Evolutionary conservation across 1,140 invertebrate species (phyloP).

Genomic region (Brachionus asplanchnoidis): DNA sequence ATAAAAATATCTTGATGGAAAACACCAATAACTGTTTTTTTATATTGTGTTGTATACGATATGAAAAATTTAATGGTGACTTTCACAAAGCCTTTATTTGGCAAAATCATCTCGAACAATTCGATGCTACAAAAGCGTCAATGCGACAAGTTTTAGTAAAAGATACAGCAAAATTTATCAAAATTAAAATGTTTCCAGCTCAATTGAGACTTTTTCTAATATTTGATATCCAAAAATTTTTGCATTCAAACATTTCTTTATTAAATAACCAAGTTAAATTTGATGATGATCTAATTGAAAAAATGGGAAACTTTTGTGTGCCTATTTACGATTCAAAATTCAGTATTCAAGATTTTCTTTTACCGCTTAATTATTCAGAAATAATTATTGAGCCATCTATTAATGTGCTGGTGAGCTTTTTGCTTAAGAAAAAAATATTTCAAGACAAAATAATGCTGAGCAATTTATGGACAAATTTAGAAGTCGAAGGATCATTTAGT

Average conservation of each 20-base stretch:
- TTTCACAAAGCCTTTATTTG: not conserved
- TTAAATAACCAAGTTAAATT: not conserved
- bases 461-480: not conserved
- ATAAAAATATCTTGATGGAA: not conserved
- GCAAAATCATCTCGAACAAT: not conserved
- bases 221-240: constrained; percentile 3
- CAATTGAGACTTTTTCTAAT: not conserved
- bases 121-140: not conserved
- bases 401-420: not conserved
- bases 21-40: not conserved
- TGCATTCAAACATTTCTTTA: not conserved
- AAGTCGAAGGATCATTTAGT: not conserved
- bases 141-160: not conserved
- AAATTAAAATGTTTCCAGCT: not conserved
- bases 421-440: not conserved
- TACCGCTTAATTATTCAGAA: not conserved
- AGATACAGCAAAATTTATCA: not conserved
- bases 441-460: not conserved
- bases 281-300: not conserved
- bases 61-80: not conserved
- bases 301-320: not conserved
- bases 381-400: not conserved
- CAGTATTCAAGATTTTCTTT: not conserved
- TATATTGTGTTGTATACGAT: not conserved
- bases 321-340: not conserved